Base-by-base conservation (phyloP, 2,888 invertebrate species). In the Protodeltote pygarga region DNA sequence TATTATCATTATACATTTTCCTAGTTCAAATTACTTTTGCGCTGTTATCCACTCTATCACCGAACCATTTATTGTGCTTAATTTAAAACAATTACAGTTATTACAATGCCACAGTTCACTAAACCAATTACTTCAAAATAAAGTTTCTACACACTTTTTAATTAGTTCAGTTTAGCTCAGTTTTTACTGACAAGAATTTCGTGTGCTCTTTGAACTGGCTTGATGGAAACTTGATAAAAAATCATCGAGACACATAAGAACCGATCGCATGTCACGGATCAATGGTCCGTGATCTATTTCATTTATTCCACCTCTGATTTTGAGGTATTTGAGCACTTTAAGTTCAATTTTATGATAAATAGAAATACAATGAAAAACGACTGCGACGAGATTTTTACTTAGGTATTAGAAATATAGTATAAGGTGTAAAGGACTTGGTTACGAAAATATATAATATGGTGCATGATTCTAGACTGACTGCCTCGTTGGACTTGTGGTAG, bases 121-220 rank as follows among this genome's bases (percentile, higher is more conserved):
- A n/a, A n/a, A n/a, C n/a, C n/a, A n/a, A n/a, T n/a, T n/a, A n/a
- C n/a, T n/a, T n/a, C n/a, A n/a, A n/a, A n/a, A n/a, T n/a, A n/a
- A n/a, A n/a, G n/a, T n/a, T n/a, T n/a, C n/a, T n/a, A n/a, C n/a
- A n/a, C n/a, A n/a, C n/a, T n/a, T n/a, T n/a, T n/a, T n/a, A n/a
- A n/a, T n/a, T n/a, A n/a, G n/a, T n/a, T n/a, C n/a, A n/a, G n/a
- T n/a, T n/a, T n/a, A n/a, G n/a, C n/a, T n/a, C n/a, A n/a, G n/a
- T 83, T 84, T 80, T 79, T 73, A 71, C 52, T 55, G 63, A 76
- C 73, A 79, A 75, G 71, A 78, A 80, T 84, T 82, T 82, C 81
- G 81, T 80, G 77, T 85, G 87, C 85, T 89, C 87, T 87, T 86
- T 88, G 87, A 88, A 88, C 86, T 87, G 83, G 81, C 85, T 85